Evolutionary conservation across 2,797 vertebrate species (phyloP).

Genomic region (Mormyrops attenuatus): DNA sequence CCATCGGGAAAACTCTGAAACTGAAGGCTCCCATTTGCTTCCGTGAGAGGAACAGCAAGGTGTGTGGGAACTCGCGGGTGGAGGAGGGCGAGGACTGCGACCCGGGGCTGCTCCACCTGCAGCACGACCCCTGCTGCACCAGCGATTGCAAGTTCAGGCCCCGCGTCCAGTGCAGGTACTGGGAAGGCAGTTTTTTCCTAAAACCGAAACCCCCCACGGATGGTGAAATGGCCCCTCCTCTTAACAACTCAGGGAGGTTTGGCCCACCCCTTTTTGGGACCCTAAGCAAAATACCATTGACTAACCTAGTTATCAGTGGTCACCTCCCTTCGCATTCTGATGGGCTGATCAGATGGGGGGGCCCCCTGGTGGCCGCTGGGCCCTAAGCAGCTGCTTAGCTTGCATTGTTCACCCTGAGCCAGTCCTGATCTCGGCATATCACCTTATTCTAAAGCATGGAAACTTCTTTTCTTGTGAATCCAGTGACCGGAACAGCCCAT

Average conservation of each 20-base stretch:
- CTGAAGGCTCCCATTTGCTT: constrained; percentile 84
- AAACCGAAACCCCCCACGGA: neutral
- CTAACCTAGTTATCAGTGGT: neutral
- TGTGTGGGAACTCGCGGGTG: constrained; percentile 94
- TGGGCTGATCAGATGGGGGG: neutral
- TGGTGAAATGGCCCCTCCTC: neutral
- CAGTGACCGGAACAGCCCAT: constrained; percentile 93
- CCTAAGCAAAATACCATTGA: neutral
- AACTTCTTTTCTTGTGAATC: constrained; percentile 13
- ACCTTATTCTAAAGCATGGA: neutral
- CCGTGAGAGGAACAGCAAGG: constrained; percentile 84
- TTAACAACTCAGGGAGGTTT: neutral
- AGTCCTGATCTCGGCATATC: neutral
- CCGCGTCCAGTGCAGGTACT: constrained; percentile 78
- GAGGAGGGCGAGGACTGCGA: constrained; percentile 92
- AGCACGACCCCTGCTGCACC: constrained; percentile 79
- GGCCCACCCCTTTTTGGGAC: neutral
- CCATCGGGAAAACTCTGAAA: constrained; percentile 79
- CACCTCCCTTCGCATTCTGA: neutral
- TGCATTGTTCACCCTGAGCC: neutral
- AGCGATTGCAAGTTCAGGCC: constrained; percentile 70
- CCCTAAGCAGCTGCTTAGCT: neutral
- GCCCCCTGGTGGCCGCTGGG: neutral
- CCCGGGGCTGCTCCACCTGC: constrained; percentile 81
- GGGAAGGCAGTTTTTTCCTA: neutral